phyloP scores from a whole-genome alignment of 2,797 vertebrate genomes.

The Aphelocoma californica region DNA sequence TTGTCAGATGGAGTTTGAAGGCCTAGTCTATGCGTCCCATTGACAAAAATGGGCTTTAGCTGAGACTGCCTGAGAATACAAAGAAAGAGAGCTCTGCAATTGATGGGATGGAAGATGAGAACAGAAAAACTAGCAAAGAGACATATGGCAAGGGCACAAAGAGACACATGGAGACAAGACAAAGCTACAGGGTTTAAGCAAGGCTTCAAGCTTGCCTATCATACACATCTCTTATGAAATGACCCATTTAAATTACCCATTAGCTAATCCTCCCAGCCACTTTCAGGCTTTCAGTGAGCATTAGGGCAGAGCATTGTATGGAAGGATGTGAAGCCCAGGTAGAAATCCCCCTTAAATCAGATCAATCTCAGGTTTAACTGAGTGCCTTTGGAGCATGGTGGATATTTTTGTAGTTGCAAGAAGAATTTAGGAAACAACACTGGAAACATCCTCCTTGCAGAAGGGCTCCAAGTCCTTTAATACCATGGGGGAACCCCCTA shows the following conservation, averaged over 20 bases:
- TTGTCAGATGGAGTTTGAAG: slow-evolving; percentile 22
- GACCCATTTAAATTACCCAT: slow-evolving; percentile 64
- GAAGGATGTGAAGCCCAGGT: slow-evolving; percentile 18
- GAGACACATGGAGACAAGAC: slow-evolving; percentile 16
- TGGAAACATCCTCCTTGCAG: not conserved
- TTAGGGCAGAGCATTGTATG: not conserved
- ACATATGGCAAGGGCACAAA: slow-evolving; percentile 44
- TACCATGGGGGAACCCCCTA: too few species aligned
- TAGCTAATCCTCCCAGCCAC: slow-evolving; percentile 47
- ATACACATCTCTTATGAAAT: slow-evolving; percentile 35
- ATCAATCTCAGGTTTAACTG: not conserved
- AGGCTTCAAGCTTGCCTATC: slow-evolving; percentile 30
- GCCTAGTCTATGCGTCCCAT: not conserved
- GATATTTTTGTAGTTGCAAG: not conserved
- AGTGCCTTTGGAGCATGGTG: not conserved
- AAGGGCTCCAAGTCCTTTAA: not conserved
- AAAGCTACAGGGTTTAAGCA: slow-evolving; percentile 39
- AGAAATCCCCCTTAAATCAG: not conserved
- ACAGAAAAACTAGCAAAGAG: slow-evolving; percentile 36
- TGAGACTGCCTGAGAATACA: not conserved
- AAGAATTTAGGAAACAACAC: not conserved
- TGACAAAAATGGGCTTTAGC: slow-evolving; percentile 45
- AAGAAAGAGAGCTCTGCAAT: slow-evolving; percentile 15
- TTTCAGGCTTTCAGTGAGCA: not conserved
- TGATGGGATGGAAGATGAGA: slow-evolving; percentile 39